A percentile compares a stretch with the other conserved stretches of the same genome.
These are phyloP conservation scores for Scaptomyza graminum DNA, from an alignment of 1,140 invertebrate genomes.

Conservation along the genomic window DNA sequence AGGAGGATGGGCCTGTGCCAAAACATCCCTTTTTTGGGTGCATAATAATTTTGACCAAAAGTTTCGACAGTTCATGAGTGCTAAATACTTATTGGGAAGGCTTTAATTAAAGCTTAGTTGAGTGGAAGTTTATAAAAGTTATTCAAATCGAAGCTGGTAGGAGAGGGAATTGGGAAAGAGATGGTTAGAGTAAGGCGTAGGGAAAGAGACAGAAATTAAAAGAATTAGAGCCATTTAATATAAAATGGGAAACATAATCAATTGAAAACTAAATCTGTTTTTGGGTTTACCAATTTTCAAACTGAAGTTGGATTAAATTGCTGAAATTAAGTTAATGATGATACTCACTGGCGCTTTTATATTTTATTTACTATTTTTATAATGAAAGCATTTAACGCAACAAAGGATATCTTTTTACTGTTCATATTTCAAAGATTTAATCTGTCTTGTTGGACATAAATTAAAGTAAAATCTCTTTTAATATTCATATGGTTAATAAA, in stretches of 20 bases:
- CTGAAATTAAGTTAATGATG: background rate
- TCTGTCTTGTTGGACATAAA: background rate
- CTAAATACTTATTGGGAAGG: slow-evolving; percentile 19
- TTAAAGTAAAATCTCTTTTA: slow-evolving; percentile 4
- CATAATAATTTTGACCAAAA: slow-evolving; percentile 65
- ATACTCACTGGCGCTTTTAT: background rate
- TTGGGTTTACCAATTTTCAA: background rate
- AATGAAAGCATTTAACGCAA: background rate
- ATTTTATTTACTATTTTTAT: background rate
- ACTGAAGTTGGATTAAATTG: background rate
- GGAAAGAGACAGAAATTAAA: background rate
- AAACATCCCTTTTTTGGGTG: slow-evolving; percentile 19
- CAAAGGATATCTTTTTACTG: too few relatives aligned
- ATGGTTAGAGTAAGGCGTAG: background rate
- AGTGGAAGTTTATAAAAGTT: slow-evolving; percentile 26
- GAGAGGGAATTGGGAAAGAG: background rate
- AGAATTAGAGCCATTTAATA: background rate
- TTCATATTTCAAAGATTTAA: background rate
- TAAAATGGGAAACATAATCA: background rate
- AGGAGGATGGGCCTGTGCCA: slow-evolving; percentile 7
- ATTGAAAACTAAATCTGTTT: background rate
- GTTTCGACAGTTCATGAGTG: slow-evolving; percentile 44
- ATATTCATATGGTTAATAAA: background rate
- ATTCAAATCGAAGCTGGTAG: slow-evolving; percentile 5
- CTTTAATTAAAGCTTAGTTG: slow-evolving; percentile 27